Base-by-base conservation (phyloP, 2,113 vertebrate species). In the Collichthys lucidus region DNA sequence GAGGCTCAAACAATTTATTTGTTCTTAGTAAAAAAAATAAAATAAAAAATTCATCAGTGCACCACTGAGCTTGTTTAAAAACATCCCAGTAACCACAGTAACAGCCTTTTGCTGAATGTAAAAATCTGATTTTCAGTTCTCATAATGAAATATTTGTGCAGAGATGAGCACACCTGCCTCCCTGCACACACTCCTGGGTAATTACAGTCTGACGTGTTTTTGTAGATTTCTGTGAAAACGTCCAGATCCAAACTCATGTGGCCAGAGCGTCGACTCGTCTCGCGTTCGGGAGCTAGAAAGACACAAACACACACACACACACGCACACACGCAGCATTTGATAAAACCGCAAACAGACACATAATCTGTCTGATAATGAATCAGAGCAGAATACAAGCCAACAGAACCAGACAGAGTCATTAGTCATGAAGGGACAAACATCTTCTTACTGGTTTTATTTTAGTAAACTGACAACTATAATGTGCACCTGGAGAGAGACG, bases 211-310 rank as follows among this genome's bases (percentile, higher is more conserved):
- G 11, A 56, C 26, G 11, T 63, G 50, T 65, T 73, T 73, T 9
- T 68, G 35, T 12, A 5, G 20, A 56, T 64, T 47, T 61, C 50
- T 53, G 52, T 15, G 9, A 40, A 40, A 62, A 57, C 40, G 5
- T 79, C 49, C 52, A 62, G n/a, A 77, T 65, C 62, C 42, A 5
- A 44, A 40, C 63, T 89, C 89, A 91, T 14, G 69, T 40, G 53
- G 78, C 70, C 89, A 77, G 31, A 59, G 61, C 11, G n/a, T 89
- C 77, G 17, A 60, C 56, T 79, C 74, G 80, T 79, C 78, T 87
- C n/a, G 59, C 20, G 61, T 76, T 79, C n/a, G 86, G 92, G 2
- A 86, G 40, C 94, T 94, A 78, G 24, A 82, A 74, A 84, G 11
- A 87, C 31, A 83, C 65, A 80, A 19, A 53, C 24, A 77, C 40